A percentile compares a stretch with the other conserved stretches of the same genome.
Evolutionary conservation across 2,113 vertebrate species (phyloP).

Genomic region (Bagarius yarrelli): DNA sequence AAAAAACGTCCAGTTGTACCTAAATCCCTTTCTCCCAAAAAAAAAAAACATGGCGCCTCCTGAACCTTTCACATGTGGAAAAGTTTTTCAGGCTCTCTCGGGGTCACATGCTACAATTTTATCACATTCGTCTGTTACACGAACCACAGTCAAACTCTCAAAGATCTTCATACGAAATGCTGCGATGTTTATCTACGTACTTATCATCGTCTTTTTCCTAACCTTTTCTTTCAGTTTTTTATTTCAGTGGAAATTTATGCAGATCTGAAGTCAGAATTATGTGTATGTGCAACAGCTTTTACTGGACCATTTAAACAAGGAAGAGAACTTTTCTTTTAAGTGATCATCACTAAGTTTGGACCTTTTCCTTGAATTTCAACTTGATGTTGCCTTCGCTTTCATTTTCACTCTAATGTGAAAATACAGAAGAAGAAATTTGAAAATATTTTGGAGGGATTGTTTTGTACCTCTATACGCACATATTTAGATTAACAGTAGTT

Average conservation of each 20-base stretch:
- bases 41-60: constrained; percentile 44
- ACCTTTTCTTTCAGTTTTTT: neutral
- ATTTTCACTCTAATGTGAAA: neutral
- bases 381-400: neutral
- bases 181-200: neutral
- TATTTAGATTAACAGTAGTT: constrained; percentile 56
- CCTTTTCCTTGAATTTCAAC: neutral
- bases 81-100: too few species aligned
- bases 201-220: neutral
- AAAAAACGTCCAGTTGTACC: constrained; percentile 39
- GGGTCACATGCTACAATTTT: too few species aligned
- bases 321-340: neutral
- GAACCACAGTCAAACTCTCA: neutral
- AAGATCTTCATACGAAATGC: constrained; percentile 24
- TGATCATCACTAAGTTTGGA: neutral
- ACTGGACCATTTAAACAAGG: too few species aligned
- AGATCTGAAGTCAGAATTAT: too few species aligned
- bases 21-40: constrained; percentile 47
- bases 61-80: constrained; percentile 33
- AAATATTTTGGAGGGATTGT: constrained; percentile 7
- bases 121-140: too few species aligned
- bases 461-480: constrained; percentile 81
- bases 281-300: too few species aligned
- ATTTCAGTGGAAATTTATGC: too few species aligned
- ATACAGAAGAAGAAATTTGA: neutral